Conservation (phyloP, 1,140 invertebrate genomes). For the Lineus longissimus region DNA sequence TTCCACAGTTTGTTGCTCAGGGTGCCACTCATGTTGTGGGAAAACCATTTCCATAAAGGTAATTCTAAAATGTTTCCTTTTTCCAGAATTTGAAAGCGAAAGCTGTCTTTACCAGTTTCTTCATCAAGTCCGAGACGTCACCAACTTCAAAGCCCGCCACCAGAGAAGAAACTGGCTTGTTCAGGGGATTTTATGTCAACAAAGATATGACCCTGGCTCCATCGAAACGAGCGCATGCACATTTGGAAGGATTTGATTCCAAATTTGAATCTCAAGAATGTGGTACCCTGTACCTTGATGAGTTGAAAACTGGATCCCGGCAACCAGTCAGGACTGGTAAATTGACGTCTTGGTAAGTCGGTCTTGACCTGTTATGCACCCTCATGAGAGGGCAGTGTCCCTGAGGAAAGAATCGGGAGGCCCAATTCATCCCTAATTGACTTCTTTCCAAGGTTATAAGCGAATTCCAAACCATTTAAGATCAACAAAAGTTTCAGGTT, state of each 20-base stretch:
- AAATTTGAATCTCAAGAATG: constrained; percentile 43
- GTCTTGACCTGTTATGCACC: too few species aligned
- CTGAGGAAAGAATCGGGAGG: too few species aligned
- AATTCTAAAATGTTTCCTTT: too few species aligned
- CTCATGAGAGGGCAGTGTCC: too few species aligned
- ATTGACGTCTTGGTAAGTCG: too few species aligned
- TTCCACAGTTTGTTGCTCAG: too few species aligned
- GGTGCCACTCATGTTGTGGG: too few species aligned
- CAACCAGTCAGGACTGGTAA: constrained; percentile 52
- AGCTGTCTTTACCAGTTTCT: constrained; percentile 74
- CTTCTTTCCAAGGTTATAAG: too few species aligned
- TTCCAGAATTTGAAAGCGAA: constrained; percentile 63
- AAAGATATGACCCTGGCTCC: constrained; percentile 84
- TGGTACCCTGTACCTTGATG: constrained; percentile 59
- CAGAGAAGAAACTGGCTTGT: constrained; percentile 29
- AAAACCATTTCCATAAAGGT: too few species aligned
- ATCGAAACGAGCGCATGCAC: constrained; percentile 53
- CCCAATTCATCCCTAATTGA: too few species aligned
- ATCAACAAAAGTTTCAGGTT: too few species aligned
- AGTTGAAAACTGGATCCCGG: constrained; percentile 58
- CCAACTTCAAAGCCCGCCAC: constrained; percentile 23
- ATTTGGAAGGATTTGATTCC: constrained; percentile 48
- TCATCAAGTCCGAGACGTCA: constrained; percentile 39
- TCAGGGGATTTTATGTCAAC: constrained; percentile 67
- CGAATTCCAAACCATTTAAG: too few species aligned